A percentile compares a stretch with the other conserved stretches of the same genome.
Evolutionary conservation across 1,140 invertebrate species (phyloP).

Genomic region (Heliconius himera): DNA sequence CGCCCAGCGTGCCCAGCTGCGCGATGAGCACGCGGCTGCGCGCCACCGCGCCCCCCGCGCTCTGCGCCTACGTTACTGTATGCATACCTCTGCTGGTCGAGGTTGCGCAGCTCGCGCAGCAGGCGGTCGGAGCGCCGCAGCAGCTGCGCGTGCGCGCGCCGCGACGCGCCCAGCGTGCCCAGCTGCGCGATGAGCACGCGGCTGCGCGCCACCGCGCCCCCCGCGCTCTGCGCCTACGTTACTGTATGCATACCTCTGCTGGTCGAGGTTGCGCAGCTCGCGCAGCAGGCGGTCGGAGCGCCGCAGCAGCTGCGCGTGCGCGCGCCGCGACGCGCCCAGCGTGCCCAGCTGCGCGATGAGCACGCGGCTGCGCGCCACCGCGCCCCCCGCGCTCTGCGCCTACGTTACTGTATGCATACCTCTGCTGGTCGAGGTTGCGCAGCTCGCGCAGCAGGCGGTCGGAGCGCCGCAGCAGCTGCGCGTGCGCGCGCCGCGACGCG

Average conservation of each 20-base stretch:
- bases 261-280: constrained; percentile 96
- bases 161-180: constrained; percentile 94
- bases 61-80: background rate
- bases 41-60: constrained; percentile 83
- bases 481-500: constrained; percentile 92
- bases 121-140: constrained; percentile 95
- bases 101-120: constrained; percentile 94
- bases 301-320: constrained; percentile 92
- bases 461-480: constrained; percentile 94
- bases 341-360: constrained; percentile 95
- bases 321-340: constrained; percentile 93
- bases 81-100: constrained; percentile 90
- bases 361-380: constrained; percentile 92
- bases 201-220: constrained; percentile 88
- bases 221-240: background rate
- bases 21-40: constrained; percentile 94
- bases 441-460: constrained; percentile 95
- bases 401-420: constrained; percentile 53
- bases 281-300: constrained; percentile 95
- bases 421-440: constrained; percentile 95
- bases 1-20: constrained; percentile 94
- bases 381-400: constrained; percentile 17
- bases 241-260: constrained; percentile 84
- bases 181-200: constrained; percentile 94
- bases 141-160: constrained; percentile 91